Percentiles rank a stretch among this genome's conserved stretches.
These are phyloP conservation scores for Hydrolagus affinis DNA, from an alignment of 2,113 vertebrate species.

Conservation along the genomic window DNA sequence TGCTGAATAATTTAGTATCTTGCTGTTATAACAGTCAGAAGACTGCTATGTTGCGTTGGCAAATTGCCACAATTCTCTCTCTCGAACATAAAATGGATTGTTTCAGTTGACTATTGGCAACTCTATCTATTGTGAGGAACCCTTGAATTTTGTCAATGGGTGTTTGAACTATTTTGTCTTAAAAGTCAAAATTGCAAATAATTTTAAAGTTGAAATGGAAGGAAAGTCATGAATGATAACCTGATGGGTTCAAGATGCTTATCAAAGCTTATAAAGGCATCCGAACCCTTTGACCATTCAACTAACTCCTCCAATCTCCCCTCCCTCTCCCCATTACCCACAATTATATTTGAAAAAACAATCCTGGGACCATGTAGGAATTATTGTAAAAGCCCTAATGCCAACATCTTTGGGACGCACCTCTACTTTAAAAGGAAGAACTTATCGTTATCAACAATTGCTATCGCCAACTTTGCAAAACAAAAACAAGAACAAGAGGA, in stretches of 20 bases:
- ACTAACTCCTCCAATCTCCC: not conserved
- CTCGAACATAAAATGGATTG: not conserved
- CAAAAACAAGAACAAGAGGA: slow-evolving; percentile 1
- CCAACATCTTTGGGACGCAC: not conserved
- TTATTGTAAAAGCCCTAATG: slow-evolving; percentile 10
- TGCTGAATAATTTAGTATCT: not conserved
- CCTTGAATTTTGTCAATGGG: not conserved
- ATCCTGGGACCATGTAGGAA: not conserved
- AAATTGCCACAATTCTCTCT: not conserved
- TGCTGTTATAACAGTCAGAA: not conserved
- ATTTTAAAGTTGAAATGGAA: not conserved
- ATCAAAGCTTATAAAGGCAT: not conserved
- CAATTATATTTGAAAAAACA: slow-evolving; percentile 21
- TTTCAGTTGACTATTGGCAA: not conserved
- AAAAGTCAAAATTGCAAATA: not conserved
- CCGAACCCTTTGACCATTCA: not conserved
- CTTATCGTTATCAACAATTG: not conserved
- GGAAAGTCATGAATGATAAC: slow-evolving; percentile 9
- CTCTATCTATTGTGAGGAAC: not conserved
- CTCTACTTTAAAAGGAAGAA: slow-evolving; percentile 1
- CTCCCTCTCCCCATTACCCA: not conserved
- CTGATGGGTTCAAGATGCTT: not conserved
- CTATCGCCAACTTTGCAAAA: slow-evolving; percentile 6
- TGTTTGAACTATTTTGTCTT: not conserved
- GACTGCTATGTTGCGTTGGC: not conserved